These are phyloP conservation scores for Vanessa tameamea DNA, from an alignment of 1,140 invertebrate species.

Conservation along the genomic window DNA sequence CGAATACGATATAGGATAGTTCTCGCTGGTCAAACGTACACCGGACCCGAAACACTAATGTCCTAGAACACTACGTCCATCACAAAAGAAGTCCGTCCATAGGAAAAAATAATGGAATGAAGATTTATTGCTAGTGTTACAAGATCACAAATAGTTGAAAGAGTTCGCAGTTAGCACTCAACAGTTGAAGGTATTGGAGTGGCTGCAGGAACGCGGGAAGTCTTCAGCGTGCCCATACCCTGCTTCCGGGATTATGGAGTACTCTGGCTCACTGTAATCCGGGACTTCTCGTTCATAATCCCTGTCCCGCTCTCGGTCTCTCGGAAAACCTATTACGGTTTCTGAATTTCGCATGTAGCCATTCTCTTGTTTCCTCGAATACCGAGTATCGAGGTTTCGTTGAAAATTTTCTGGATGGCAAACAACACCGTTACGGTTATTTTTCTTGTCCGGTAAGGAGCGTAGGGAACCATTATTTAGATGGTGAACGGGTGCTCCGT, in stretches of 20 bases:
- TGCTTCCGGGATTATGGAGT: conserved; percentile 76
- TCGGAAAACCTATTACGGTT: conserved; percentile 69
- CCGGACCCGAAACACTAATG: conserved; percentile 63
- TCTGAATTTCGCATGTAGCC: conserved; percentile 74
- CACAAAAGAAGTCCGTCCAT: conserved; percentile 58
- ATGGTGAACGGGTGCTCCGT: conserved; percentile 74
- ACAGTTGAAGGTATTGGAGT: conserved; percentile 80
- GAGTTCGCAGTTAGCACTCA: conserved; percentile 60
- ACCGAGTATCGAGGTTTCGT: conserved; percentile 74
- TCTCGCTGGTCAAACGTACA: conserved; percentile 69
- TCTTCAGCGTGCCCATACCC: conserved; percentile 61
- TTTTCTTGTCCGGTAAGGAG: conserved; percentile 73
- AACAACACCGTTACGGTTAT: conserved; percentile 70
- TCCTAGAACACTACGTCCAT: conserved; percentile 71
- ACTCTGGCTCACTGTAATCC: conserved; percentile 76
- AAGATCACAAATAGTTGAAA: conserved; percentile 77
- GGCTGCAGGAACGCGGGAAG: conserved; percentile 71
- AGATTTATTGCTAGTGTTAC: conserved; percentile 81
- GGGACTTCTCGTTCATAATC: conserved; percentile 47
- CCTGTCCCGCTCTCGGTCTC: conserved; percentile 55
- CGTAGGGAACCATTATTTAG: conserved; percentile 78
- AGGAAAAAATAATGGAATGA: conserved; percentile 80
- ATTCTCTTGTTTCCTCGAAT: conserved; percentile 77
- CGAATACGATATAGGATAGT: conserved; percentile 73
- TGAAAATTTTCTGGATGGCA: conserved; percentile 77